Evolutionary conservation across 2,113 vertebrate species (phyloP).

Genomic region (Apeltes quadracus): DNA sequence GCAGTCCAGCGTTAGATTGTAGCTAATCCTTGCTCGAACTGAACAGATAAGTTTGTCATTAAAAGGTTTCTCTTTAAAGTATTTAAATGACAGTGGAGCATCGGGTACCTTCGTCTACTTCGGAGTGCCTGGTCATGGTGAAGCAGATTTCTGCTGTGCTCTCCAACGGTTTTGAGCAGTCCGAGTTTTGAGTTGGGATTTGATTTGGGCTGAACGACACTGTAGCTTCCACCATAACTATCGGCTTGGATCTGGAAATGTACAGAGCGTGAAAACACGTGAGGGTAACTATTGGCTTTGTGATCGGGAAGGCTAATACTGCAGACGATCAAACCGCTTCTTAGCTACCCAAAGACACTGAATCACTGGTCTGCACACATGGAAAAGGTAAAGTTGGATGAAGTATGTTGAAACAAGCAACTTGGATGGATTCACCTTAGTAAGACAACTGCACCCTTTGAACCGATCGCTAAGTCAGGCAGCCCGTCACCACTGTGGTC

Average conservation of each 20-base stretch:
- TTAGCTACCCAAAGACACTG: not conserved
- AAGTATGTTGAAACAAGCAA: not conserved
- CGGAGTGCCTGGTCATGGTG: conserved; percentile 42
- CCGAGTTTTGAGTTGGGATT: conserved; percentile 54
- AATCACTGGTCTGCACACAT: not conserved
- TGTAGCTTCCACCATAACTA: conserved; percentile 61
- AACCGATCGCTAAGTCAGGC: conserved; percentile 76
- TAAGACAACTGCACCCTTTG: conserved; percentile 75
- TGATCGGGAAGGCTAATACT: not conserved
- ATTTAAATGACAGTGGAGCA: not conserved
- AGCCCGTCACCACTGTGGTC: conserved; percentile 71
- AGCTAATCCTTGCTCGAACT: conserved; percentile 66
- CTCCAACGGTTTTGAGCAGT: conserved; percentile 32
- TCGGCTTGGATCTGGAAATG: conserved; percentile 74
- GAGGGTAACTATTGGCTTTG: not conserved
- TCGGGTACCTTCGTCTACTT: conserved; percentile 43
- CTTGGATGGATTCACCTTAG: conserved; percentile 71
- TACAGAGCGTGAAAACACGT: conserved; percentile 14
- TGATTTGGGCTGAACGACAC: conserved; percentile 56
- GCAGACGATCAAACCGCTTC: not conserved
- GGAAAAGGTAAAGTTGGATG: not conserved
- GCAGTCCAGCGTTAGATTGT: conserved; percentile 72
- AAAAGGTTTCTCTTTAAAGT: not conserved
- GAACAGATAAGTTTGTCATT: conserved; percentile 30
- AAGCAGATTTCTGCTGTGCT: conserved; percentile 66